Conservation (phyloP, 2,113 vertebrate genomes). For the Centrocercus urophasianus region DNA sequence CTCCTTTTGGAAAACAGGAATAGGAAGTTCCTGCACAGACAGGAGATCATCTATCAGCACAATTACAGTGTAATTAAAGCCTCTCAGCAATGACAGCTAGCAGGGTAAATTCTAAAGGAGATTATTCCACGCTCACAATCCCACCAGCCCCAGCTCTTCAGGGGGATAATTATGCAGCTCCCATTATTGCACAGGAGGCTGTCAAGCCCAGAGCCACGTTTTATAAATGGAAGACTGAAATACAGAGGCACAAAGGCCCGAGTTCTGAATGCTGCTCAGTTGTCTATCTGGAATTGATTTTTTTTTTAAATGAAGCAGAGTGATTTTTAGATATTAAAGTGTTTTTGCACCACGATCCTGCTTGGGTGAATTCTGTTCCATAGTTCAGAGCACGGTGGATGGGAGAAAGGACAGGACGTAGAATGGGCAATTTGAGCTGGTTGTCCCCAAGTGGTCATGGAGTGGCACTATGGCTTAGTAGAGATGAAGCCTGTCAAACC, state of each 20-base stretch:
- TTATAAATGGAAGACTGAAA: slow-evolving; percentile 22
- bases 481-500: slow-evolving; percentile 51
- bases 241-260: slow-evolving; percentile 20
- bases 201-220: slow-evolving; percentile 20
- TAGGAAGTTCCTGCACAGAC: slow-evolving; percentile 46
- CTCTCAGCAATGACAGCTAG: slow-evolving; percentile 50
- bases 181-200: slow-evolving; percentile 27
- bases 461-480: background rate
- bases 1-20: background rate
- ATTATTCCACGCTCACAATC: slow-evolving; percentile 48
- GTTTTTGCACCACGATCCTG: background rate
- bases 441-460: background rate
- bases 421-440: background rate
- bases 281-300: background rate
- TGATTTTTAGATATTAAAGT: background rate
- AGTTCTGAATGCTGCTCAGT: background rate
- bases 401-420: background rate
- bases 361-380: background rate
- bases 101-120: slow-evolving; percentile 31
- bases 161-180: slow-evolving; percentile 62
- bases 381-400: background rate
- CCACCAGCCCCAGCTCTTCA: slow-evolving; percentile 51
- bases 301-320: background rate
- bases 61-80: slow-evolving; percentile 63
- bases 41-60: slow-evolving; percentile 47